Conservation (phyloP, 2,888 invertebrate species). For the Anagyrus pseudococci region DNA sequence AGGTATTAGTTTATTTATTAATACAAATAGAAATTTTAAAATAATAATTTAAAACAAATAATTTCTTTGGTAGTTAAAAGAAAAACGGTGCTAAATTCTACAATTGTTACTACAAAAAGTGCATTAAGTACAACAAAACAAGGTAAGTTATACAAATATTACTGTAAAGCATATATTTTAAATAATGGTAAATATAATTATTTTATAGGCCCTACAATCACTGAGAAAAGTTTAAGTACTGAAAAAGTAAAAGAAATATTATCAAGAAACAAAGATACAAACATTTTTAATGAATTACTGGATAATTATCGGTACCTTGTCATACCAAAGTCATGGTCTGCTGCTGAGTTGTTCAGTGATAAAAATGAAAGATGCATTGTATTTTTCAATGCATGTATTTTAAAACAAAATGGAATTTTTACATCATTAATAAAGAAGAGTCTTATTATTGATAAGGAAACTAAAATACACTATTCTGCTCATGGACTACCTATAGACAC, state of each 20-base stretch:
- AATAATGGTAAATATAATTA: too few species aligned
- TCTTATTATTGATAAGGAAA: slow-evolving; percentile 30
- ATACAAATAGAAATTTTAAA: too few species aligned
- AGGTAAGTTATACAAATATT: not conserved
- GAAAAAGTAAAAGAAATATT: not conserved
- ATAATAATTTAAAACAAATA: too few species aligned
- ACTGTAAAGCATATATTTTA: too few species aligned
- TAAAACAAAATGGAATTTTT: slow-evolving; percentile 23
- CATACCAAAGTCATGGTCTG: slow-evolving; percentile 36
- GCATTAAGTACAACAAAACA: not conserved
- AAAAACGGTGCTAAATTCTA: too few species aligned
- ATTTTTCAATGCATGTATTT: slow-evolving; percentile 24
- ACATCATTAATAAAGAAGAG: slow-evolving; percentile 34
- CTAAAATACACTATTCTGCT: slow-evolving; percentile 34
- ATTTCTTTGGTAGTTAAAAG: too few species aligned
- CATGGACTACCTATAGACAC: slow-evolving; percentile 32
- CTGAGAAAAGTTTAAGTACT: too few species aligned
- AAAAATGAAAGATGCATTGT: slow-evolving; percentile 27
- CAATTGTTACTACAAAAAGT: too few species aligned
- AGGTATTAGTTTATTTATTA: too few species aligned
- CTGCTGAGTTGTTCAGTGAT: slow-evolving; percentile 28
- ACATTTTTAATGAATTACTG: slow-evolving; percentile 24
- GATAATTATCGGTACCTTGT: slow-evolving; percentile 36
- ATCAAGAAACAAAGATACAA: slow-evolving; percentile 15
- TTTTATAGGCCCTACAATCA: too few species aligned